Evolutionary conservation across 2,113 vertebrate species (phyloP), one percentile per base, ranked within the genome.

Genomic region (Acinonyx jubatus): DNA sequence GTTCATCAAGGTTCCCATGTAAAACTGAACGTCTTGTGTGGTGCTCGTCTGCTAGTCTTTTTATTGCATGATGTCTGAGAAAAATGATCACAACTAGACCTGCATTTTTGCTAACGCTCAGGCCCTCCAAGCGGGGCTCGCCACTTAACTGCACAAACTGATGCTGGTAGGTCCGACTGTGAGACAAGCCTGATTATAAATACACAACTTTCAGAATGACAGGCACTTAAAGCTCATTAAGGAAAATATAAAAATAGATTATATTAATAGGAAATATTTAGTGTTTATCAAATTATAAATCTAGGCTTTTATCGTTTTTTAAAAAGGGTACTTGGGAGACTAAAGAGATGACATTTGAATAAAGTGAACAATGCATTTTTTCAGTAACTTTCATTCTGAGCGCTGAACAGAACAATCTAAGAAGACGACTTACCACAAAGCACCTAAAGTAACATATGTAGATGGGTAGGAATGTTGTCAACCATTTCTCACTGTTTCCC

Each of bases 201-300:
- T 57, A 92, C 19, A 83, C 65, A 92, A 36, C 74, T 92, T 97
- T 92, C 55, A 98, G 96, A 97, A 91, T 78, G 81, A 97, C 84
- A 99, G 99, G 99, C 99, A 99, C 99, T 99, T 99, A 93, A 96
- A 98, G 98, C 98, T 99, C 97, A 96, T 95, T 98, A 98, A 92
- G 95, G 97, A 90, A 97, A 97, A 92, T 99, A 99, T 81, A 99
- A 99, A 99, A 99, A 99, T 99, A 99, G 98, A 98, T 98, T 91
- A 97, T 98, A 99, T 99, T 99, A 99, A 98, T 97, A 98, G 98
- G 98, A 99, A 99, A 98, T 96, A 98, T 91, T 98, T 98, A 98
- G 98, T 99, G 98, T 98, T 98, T 98, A 98, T 97, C 98, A 98
- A 98, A 97, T 86, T 98, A 97, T 97, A 98, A 98, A 98, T 98